Conservation (phyloP, 2,113 vertebrate genomes). For the Phylloscopus trochilus region DNA sequence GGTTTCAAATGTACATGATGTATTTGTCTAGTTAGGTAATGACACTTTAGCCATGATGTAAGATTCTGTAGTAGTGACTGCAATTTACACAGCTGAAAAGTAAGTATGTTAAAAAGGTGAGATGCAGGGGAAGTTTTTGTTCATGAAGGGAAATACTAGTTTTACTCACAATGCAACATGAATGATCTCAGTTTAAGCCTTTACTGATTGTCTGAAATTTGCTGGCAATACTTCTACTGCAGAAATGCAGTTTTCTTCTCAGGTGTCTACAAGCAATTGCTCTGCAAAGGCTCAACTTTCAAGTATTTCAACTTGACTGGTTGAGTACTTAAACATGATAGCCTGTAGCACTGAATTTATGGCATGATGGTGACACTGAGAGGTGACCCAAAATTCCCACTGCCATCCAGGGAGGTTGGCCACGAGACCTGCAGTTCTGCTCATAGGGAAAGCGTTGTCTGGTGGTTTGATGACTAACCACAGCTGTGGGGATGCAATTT, state of each 20-base stretch:
- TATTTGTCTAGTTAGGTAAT: not conserved
- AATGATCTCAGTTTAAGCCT: not conserved
- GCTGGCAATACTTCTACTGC: not conserved
- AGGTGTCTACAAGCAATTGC: not conserved
- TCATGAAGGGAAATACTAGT: not conserved
- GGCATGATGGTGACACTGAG: not conserved
- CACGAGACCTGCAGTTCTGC: rapidly evolving
- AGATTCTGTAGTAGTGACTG: not conserved
- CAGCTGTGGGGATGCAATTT: conserved; percentile 34
- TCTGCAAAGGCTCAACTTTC: not conserved
- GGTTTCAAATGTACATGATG: not conserved
- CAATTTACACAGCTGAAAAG: not conserved
- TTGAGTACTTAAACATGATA: not conserved
- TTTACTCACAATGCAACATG: not conserved
- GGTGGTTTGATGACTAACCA: conserved; percentile 13
- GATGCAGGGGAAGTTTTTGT: not conserved
- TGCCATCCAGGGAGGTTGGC: not conserved
- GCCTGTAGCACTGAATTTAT: not conserved
- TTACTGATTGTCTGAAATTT: not conserved
- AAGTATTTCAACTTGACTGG: not conserved
- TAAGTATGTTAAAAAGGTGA: not conserved
- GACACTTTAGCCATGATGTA: not conserved
- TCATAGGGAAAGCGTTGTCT: rapidly evolving
- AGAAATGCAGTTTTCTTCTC: not conserved
- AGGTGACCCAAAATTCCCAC: not conserved